phyloP scores from a whole-genome alignment of 1,140 invertebrate genomes.

The Cryptotermes secundus region DNA sequence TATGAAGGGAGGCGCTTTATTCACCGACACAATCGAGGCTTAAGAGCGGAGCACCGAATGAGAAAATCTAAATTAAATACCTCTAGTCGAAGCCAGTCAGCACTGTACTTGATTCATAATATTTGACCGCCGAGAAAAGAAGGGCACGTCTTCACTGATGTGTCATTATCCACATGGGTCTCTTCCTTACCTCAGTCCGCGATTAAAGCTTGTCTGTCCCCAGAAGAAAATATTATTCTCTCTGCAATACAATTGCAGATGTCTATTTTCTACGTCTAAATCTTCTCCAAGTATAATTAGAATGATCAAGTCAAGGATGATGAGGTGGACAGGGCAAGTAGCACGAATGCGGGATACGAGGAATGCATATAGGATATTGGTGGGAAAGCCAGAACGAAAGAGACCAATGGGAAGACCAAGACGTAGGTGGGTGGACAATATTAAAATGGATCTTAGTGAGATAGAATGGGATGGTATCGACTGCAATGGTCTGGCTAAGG shows the following conservation, averaged over 20 bases:
- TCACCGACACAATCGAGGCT: neutral
- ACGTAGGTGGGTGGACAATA: too few species aligned
- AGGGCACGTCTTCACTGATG: neutral
- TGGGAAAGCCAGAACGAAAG: too few species aligned
- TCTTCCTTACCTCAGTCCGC: neutral
- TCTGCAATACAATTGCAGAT: neutral
- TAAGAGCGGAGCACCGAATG: neutral
- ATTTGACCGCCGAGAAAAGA: neutral
- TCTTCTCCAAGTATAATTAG: too few species aligned
- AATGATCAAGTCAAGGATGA: too few species aligned
- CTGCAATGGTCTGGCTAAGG: too few species aligned
- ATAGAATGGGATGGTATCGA: too few species aligned
- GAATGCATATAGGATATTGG: too few species aligned
- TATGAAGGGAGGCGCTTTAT: neutral
- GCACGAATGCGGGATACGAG: too few species aligned
- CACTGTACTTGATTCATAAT: constrained; percentile 26
- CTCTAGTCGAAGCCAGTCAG: constrained; percentile 8
- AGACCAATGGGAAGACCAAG: too few species aligned
- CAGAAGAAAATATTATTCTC: neutral
- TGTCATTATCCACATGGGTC: neutral
- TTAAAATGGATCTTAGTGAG: too few species aligned
- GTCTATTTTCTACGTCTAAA: neutral
- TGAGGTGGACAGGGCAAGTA: too few species aligned
- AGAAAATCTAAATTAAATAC: neutral
- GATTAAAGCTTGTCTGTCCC: neutral